Evolutionary conservation across 2,797 vertebrate species (phyloP), one percentile per base, ranked within the genome.

Genomic region (Aerospiza tachiro): DNA sequence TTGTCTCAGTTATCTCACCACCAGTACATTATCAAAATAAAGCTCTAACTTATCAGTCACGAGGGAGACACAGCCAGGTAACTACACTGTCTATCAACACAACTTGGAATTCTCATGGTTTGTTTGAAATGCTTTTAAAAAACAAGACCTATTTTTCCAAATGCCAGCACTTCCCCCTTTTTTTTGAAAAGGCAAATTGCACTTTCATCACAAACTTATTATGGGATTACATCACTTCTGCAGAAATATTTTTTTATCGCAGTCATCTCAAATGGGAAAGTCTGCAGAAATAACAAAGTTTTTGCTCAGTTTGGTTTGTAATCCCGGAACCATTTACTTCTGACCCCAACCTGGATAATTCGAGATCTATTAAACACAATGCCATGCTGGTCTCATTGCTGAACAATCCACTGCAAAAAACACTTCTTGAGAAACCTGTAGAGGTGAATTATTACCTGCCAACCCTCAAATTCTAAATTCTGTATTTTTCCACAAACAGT

Each of bases 1-100:
- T 97, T 97, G 97, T 98, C 95, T 94, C 95, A 22, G 95, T 97
- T 94, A 95, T 97, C 98, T 98, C 95, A 63, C 92, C 89, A 71
- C 70, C 61, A 45, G 82, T 52, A 85, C 92, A 44, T 92, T 86
- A 92, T 90, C 95, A 92, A 90, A 97, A 86, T 16, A 72, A 87
- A 93, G 93, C 91, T 83, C 52, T 44, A 35, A 95, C 77, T 96
- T 88, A 95, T 90, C 95, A 95, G 96, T 58, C 81, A 70, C 8
- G 75, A 82, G 84, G 75, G 67, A 94, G 94, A 67, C 86, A 20
- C 44, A 13, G 89, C 40, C 65, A 81, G 66, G 86, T 84, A 79
- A 58, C 75, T 36, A 5, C 78, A 42, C 67, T 4, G 12, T 14
- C 83, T 80, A 21, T 31, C 67, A 10, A 31, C 70, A 82, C 42